Conservation (phyloP, 2,113 vertebrate species). For the Euleptes europaea region DNA sequence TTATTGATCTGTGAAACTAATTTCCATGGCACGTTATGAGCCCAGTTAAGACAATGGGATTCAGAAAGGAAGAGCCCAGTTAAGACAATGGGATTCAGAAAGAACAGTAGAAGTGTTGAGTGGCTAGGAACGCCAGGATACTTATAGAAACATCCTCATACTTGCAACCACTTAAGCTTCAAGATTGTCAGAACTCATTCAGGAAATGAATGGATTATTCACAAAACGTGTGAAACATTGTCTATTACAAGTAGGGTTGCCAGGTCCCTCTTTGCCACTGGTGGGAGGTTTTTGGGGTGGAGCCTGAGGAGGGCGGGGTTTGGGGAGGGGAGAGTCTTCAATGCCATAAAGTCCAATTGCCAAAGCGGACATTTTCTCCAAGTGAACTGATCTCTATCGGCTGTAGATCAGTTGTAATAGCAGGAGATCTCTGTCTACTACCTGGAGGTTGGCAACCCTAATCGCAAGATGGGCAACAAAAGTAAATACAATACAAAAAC, state of each 20-base stretch:
- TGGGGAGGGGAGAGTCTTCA: too few species aligned
- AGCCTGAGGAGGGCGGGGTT: too few species aligned
- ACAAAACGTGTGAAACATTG: background rate
- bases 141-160: background rate
- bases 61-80: background rate
- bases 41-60: conserved; percentile 3
- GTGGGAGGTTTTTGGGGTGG: too few species aligned
- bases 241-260: too few species aligned
- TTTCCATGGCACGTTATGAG: background rate
- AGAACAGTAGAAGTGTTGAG: background rate
- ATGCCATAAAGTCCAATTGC: too few species aligned
- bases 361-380: too few species aligned
- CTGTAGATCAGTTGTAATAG: too few species aligned
- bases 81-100: conserved; percentile 4
- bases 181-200: background rate
- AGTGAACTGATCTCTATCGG: too few species aligned
- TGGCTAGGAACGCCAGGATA: background rate
- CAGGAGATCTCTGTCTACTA: background rate
- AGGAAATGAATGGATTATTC: background rate
- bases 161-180: background rate
- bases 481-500: too few species aligned
- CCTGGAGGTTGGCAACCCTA: too few species aligned
- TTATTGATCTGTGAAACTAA: background rate
- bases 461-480: too few species aligned
- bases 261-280: too few species aligned